Conservation (phyloP, 2,888 invertebrate genomes). For the Nephrotoma flavescens region DNA sequence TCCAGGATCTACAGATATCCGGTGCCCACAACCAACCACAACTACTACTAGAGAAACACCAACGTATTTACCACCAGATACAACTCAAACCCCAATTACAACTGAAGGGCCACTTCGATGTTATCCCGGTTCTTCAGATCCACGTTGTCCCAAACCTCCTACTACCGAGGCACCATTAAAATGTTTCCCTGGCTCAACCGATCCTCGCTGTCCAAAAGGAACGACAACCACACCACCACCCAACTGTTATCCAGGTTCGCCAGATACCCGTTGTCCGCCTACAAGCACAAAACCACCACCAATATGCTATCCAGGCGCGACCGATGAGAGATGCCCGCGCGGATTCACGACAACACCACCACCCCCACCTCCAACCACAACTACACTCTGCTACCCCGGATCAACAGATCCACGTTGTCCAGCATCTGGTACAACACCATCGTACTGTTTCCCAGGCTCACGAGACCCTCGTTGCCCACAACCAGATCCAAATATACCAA, state of each 20-base stretch:
- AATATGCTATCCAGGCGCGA: slow-evolving; percentile 33
- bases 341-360: slow-evolving; percentile 17
- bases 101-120: slow-evolving; percentile 22
- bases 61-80: slow-evolving; percentile 18
- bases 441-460: slow-evolving; percentile 22
- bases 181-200: slow-evolving; percentile 24
- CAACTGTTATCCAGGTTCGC: slow-evolving; percentile 24
- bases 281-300: slow-evolving; percentile 13
- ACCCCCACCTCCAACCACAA: slow-evolving; percentile 18
- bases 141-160: slow-evolving; percentile 17
- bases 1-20: slow-evolving; percentile 25
- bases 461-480: slow-evolving; percentile 30
- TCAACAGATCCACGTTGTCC: slow-evolving; percentile 19
- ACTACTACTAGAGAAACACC: slow-evolving; percentile 13
- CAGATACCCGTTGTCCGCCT: slow-evolving; percentile 23
- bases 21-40: slow-evolving; percentile 31
- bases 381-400: slow-evolving; percentile 20
- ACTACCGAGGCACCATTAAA: background rate
- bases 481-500: slow-evolving; percentile 19
- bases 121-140: slow-evolving; percentile 27
- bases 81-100: slow-evolving; percentile 9
- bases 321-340: slow-evolving; percentile 28
- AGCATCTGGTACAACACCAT: slow-evolving; percentile 14
- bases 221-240: slow-evolving; percentile 16
- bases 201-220: slow-evolving; percentile 22